Conservation (phyloP, 2,797 vertebrate species). For the Pygocentrus nattereri region DNA sequence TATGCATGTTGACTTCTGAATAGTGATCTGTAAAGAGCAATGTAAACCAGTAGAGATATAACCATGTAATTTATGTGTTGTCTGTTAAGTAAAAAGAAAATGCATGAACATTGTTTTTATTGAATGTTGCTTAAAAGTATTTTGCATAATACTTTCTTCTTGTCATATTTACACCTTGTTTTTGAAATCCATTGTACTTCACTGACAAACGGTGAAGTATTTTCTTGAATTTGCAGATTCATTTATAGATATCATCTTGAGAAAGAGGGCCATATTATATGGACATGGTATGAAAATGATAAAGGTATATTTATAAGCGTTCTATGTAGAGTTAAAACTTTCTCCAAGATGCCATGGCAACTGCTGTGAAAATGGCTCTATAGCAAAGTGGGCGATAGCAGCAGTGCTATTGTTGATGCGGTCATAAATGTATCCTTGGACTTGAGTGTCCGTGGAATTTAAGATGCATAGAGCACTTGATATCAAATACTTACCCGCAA, state of each 20-base stretch:
- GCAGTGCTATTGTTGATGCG: slow-evolving; percentile 27
- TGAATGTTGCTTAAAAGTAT: slow-evolving; percentile 19
- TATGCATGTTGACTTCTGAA: slow-evolving; percentile 73
- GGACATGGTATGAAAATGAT: slow-evolving; percentile 88
- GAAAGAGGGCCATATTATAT: slow-evolving; percentile 87
- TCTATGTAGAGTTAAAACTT: slow-evolving; percentile 77
- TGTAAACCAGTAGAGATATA: slow-evolving; percentile 32
- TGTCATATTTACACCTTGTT: slow-evolving; percentile 65
- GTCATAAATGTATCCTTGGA: slow-evolving; percentile 3
- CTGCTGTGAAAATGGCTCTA: slow-evolving; percentile 73
- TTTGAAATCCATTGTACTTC: slow-evolving; percentile 75
- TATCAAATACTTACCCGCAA: slow-evolving; percentile 17
- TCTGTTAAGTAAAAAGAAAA: slow-evolving; percentile 46
- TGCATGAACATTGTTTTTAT: slow-evolving; percentile 28
- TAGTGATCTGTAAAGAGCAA: slow-evolving; percentile 66
- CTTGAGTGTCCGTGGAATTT: slow-evolving; percentile 10
- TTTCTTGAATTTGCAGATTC: slow-evolving; percentile 88
- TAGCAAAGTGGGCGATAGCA: slow-evolving; percentile 59
- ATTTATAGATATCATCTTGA: slow-evolving; percentile 89
- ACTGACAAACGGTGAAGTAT: slow-evolving; percentile 87
- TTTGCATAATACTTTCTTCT: slow-evolving; percentile 66
- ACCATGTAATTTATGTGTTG: slow-evolving; percentile 55
- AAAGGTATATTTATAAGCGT: slow-evolving; percentile 84
- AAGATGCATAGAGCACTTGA: slow-evolving; percentile 2
- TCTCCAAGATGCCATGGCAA: slow-evolving; percentile 86